phyloP scores from a whole-genome alignment of 2,797 vertebrate species.

The Pitangus sulphuratus region DNA sequence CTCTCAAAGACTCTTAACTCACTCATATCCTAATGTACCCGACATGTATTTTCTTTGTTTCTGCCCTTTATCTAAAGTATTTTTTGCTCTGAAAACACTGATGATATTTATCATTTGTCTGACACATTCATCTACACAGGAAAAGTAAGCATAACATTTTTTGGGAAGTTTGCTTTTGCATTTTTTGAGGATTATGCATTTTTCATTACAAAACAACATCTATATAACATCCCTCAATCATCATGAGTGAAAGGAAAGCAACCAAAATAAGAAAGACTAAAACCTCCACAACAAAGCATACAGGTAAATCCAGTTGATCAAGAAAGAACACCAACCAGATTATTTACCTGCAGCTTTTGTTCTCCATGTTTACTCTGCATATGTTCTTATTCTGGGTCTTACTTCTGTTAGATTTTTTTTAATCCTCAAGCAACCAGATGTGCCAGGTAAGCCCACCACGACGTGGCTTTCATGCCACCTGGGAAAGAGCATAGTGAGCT shows the following conservation, averaged over 20 bases:
- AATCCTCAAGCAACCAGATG: neutral
- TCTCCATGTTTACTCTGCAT: neutral
- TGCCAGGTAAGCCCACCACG: neutral
- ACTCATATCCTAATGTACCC: neutral
- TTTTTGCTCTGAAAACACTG: conserved; percentile 22
- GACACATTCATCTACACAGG: neutral
- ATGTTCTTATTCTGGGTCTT: neutral
- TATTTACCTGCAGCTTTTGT: neutral
- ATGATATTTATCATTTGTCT: conserved; percentile 9
- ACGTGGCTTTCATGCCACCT: accelerated
- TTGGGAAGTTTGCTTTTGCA: neutral
- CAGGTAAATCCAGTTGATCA: neutral
- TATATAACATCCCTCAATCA: neutral
- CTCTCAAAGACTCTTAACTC: conserved; percentile 51
- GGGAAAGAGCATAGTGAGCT: accelerated
- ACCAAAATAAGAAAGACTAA: neutral
- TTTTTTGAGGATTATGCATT: neutral
- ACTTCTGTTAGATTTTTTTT: neutral
- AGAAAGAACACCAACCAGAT: neutral
- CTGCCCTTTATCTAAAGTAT: conserved; percentile 9
- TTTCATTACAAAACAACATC: neutral
- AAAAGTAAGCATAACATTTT: neutral
- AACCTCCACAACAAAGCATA: neutral
- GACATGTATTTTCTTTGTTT: neutral
- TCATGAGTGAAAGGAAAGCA: neutral